Conservation (phyloP, 2,113 vertebrate genomes). For the Dasypus novemcinctus region DNA sequence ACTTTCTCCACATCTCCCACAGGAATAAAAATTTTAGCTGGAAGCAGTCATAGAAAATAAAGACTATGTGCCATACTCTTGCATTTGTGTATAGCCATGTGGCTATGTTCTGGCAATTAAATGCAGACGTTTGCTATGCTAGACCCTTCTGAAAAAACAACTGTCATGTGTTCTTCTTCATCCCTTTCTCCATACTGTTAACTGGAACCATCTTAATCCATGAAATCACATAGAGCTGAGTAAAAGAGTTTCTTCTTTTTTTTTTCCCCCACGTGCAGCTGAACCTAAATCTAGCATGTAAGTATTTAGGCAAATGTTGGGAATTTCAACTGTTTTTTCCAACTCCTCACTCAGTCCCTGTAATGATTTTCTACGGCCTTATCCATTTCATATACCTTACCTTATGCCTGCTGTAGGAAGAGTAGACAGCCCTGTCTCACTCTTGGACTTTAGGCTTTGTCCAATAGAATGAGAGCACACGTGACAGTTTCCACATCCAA, state of each 20-base stretch:
- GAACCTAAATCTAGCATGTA: background rate
- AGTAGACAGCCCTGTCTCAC: fast-evolving
- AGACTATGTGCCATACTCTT: background rate
- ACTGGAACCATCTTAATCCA: background rate
- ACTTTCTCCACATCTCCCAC: background rate
- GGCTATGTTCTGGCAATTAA: background rate
- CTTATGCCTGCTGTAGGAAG: background rate
- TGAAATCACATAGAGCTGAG: background rate
- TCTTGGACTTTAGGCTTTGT: background rate
- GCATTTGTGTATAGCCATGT: background rate
- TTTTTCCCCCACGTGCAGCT: background rate
- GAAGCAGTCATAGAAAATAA: background rate
- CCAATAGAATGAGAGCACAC: background rate
- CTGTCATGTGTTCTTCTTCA: background rate
- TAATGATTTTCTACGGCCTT: background rate
- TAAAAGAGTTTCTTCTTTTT: background rate
- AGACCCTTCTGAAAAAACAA: background rate
- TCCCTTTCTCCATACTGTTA: background rate
- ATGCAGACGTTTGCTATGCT: background rate
- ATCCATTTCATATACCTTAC: background rate
- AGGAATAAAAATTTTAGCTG: background rate
- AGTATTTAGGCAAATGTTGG: background rate
- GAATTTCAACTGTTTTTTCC: background rate
- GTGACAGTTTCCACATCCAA: background rate
- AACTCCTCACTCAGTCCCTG: background rate